These are phyloP conservation scores for Triplophysa tibetana DNA, from an alignment of 2,113 vertebrate species.

Conservation along the genomic window DNA sequence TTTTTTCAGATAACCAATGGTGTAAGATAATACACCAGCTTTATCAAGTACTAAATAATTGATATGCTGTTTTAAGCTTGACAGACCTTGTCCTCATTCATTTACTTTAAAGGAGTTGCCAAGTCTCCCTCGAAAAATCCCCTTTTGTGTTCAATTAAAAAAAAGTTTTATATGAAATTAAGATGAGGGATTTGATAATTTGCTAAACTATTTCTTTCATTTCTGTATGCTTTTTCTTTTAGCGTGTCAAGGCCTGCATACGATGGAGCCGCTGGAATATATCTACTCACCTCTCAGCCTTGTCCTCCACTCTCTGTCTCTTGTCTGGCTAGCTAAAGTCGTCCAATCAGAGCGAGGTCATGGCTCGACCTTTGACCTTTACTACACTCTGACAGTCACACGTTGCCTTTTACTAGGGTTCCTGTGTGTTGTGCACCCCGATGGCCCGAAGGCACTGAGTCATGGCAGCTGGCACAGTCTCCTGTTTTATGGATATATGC, in stretches of 20 bases:
- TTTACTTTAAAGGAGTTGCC: too few relatives aligned
- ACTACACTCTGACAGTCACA: conserved; percentile 68
- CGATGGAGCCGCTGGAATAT: conserved; percentile 63
- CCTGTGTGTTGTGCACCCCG: conserved; percentile 74
- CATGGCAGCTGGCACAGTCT: conserved; percentile 71
- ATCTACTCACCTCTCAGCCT: conserved; percentile 72
- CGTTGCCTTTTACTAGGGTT: conserved; percentile 70
- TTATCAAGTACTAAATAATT: too few relatives aligned
- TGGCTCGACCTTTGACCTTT: conserved; percentile 67
- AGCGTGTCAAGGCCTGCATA: conserved; percentile 59
- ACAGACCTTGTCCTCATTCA: too few relatives aligned
- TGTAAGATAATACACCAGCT: too few relatives aligned
- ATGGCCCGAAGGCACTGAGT: conserved; percentile 62
- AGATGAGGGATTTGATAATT: too few relatives aligned
- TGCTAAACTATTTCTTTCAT: background rate
- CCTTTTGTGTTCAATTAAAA: too few relatives aligned
- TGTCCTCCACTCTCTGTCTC: conserved; percentile 68
- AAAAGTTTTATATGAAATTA: too few relatives aligned
- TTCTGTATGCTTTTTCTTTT: background rate
- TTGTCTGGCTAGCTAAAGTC: conserved; percentile 70
- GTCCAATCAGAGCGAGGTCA: conserved; percentile 51
- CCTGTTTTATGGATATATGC: conserved; percentile 74
- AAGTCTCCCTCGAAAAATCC: too few relatives aligned
- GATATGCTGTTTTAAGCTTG: too few relatives aligned
- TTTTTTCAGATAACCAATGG: too few relatives aligned